phyloP scores from a whole-genome alignment of 2,113 vertebrate genomes.

The Nesogale talazaci region DNA sequence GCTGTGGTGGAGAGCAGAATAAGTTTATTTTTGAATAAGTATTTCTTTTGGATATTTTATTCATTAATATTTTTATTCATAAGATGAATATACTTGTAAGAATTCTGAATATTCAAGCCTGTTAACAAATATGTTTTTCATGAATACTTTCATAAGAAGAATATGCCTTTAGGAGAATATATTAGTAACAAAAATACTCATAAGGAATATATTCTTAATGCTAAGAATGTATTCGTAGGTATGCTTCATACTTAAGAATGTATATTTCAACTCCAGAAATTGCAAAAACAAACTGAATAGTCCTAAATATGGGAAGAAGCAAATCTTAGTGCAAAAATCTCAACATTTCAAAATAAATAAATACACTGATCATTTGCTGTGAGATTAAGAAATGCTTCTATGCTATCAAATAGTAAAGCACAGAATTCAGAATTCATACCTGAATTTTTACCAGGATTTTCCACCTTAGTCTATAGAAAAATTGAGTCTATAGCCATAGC shows the following conservation, averaged over 20 bases:
- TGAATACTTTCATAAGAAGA: constrained; percentile 63
- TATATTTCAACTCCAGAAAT: neutral
- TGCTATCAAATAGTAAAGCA: neutral
- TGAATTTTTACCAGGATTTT: neutral
- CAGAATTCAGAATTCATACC: neutral
- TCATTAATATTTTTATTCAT: constrained; percentile 54
- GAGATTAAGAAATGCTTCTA: neutral
- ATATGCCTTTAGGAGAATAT: constrained; percentile 36
- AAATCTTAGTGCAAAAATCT: constrained; percentile 31
- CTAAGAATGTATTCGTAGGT: constrained; percentile 51
- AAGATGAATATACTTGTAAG: constrained; percentile 49
- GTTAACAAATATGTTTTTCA: constrained; percentile 64
- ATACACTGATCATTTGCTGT: neutral
- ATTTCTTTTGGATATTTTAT: constrained; percentile 25
- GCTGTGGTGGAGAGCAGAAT: neutral
- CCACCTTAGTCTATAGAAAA: neutral
- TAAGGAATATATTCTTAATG: constrained; percentile 47
- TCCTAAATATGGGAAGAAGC: neutral
- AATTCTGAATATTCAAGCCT: constrained; percentile 67
- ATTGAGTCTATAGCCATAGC: neutral
- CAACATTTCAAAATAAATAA: neutral
- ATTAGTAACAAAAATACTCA: neutral
- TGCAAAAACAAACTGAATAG: constrained; percentile 13
- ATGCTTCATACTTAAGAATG: constrained; percentile 25
- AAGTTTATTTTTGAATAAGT: neutral